Conservation (phyloP, 2,888 invertebrate species). For the Eutolmus rufibarbis region DNA sequence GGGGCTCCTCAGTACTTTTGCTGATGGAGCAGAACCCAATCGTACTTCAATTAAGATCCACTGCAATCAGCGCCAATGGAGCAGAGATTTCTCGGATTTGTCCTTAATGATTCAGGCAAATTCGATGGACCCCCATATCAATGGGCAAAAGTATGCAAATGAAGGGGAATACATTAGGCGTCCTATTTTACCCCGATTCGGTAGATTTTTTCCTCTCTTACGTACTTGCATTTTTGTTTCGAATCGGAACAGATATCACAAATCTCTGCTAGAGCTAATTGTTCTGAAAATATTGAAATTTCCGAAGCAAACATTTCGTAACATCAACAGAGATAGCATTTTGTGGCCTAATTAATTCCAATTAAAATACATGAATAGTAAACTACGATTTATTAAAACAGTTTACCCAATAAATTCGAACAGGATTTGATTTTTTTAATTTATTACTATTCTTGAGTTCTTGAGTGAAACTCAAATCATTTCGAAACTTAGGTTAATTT, state of each 20-base stretch:
- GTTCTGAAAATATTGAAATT: not conserved
- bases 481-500: no score
- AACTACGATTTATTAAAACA: not conserved
- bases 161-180: not conserved
- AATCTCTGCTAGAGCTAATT: not conserved
- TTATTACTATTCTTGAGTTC: no score
- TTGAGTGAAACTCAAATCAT: no score
- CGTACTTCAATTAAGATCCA: slow-evolving; percentile 18
- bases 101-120: not conserved
- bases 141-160: not conserved
- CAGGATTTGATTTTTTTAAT: no score
- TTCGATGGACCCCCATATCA: not conserved
- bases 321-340: not conserved
- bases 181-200: not conserved
- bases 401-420: no score
- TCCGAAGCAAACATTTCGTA: not conserved
- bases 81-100: not conserved
- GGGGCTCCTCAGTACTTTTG: not conserved
- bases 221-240: not conserved
- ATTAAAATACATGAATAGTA: not conserved
- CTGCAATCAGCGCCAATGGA: slow-evolving; percentile 5
- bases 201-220: not conserved
- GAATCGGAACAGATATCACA: not conserved
- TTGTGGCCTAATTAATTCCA: not conserved
- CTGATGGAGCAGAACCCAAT: slow-evolving; percentile 8